Base-by-base conservation (phyloP, 2,888 invertebrate genomes). In the Pocota personata region DNA sequence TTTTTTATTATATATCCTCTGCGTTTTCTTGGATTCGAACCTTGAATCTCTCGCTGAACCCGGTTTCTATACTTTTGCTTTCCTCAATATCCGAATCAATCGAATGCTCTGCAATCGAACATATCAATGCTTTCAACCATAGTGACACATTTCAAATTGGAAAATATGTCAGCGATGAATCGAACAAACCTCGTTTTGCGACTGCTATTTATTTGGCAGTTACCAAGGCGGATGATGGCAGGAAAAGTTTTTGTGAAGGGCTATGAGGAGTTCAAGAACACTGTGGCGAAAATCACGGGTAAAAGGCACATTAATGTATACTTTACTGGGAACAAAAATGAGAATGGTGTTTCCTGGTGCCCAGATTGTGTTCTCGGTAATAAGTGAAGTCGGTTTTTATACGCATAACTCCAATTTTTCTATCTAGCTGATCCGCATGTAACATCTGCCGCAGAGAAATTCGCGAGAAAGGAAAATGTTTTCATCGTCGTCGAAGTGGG, bases 301-400 rank as follows among this genome's bases (percentile, higher is more conserved):
- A 58, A 50, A 6, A 66, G 87, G 16, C 46, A 69, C 14, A 69
- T 87, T 6, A 72, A 94, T 88, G 90, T 95, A 21, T 93, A 94
- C 78, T 95, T 95, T 89, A 93, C 93, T 66, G 96, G 95, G 12
- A 92, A 93, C 16, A 94, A 95, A 90, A 88, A 90, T 57, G 82
- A 82, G 24, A 71, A 87, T 0, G 97, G 97, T 0, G 91, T 93
- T 46, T 97, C 97, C 91, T 98, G 98, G 98, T 98, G 98, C 90
- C 94, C 95, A 0, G 98, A 98, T 92, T 98, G 98, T 91, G 95
- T 95, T 8, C 93, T 93, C 91, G 96, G 97, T 97, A 94, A 93
- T 91, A 62, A 72, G 55, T n/a, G n/a, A n/a, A 82, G 6, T 27
- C 30, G 46, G 14, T 37, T 32, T 60, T 5, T 32, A 19, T 43